phyloP scores from a whole-genome alignment of 2,113 vertebrate genomes.

The Saccopteryx leptura region DNA sequence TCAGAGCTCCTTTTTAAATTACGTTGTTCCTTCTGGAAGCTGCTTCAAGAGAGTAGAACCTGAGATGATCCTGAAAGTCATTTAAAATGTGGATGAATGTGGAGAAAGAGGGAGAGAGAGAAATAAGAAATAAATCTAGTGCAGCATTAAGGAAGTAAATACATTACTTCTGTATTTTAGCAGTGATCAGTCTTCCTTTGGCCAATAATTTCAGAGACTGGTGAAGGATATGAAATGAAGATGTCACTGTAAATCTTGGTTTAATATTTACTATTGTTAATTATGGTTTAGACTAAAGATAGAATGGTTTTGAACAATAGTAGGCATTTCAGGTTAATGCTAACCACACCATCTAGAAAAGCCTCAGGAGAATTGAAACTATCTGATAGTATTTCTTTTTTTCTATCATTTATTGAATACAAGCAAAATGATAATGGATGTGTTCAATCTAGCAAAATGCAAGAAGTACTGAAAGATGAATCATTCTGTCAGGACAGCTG shows the following conservation, averaged over 20 bases:
- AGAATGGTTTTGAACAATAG: neutral
- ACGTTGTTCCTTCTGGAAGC: neutral
- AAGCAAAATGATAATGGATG: conserved; percentile 12
- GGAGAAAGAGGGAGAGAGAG: neutral
- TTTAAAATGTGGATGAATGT: neutral
- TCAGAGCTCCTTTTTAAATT: neutral
- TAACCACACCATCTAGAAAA: neutral
- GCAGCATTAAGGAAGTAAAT: neutral
- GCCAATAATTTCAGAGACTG: neutral
- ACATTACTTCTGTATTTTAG: neutral
- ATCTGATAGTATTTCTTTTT: neutral
- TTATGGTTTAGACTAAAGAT: neutral
- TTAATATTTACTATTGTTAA: neutral
- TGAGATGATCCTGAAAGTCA: neutral
- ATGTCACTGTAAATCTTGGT: neutral
- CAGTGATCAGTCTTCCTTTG: neutral
- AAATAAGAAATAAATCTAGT: neutral
- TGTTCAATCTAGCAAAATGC: neutral
- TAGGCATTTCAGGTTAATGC: neutral
- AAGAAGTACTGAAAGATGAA: conserved; percentile 27
- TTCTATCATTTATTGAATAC: neutral
- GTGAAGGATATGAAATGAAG: neutral
- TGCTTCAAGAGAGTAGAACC: neutral
- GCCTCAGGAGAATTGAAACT: conserved; percentile 10
- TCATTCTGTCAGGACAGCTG: neutral